Conservation (phyloP, 2,888 invertebrate genomes). For the Agonum fuliginosum region DNA sequence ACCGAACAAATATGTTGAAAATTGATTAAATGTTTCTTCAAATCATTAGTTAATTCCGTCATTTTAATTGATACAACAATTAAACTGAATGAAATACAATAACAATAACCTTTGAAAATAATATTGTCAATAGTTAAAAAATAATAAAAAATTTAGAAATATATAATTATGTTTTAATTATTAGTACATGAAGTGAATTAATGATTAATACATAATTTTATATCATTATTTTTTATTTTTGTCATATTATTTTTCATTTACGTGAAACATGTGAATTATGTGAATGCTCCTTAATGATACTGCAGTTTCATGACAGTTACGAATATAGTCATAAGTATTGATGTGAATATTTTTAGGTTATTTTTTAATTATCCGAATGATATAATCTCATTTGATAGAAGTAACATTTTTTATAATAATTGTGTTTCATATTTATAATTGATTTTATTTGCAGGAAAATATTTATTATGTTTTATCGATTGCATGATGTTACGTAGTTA, state of each 20-base stretch:
- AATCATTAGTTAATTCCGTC: conserved; percentile 8
- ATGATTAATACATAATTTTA: too few species aligned
- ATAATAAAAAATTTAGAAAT: neutral
- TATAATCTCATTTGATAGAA: neutral
- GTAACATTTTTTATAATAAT: neutral
- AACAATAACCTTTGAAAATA: neutral
- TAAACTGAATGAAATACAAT: neutral
- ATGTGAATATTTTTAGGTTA: conserved; percentile 29
- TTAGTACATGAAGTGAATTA: too few species aligned
- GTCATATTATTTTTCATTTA: neutral
- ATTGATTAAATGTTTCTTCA: neutral
- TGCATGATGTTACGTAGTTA: conserved; percentile 24
- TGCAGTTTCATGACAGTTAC: conserved; percentile 25
- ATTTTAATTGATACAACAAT: neutral
- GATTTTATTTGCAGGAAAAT: conserved; percentile 3
- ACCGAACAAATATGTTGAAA: conserved; percentile 6
- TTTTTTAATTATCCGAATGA: neutral
- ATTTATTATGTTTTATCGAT: conserved; percentile 5
- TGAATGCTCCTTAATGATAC: conserved; percentile 7
- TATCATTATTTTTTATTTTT: too few species aligned
- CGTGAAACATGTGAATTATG: neutral
- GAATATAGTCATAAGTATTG: conserved; percentile 18
- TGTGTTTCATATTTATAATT: neutral
- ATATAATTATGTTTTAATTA: neutral
- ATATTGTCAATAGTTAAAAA: neutral